Base-by-base conservation (phyloP, 2,888 invertebrate species). In the Stomorhina lunata region DNA sequence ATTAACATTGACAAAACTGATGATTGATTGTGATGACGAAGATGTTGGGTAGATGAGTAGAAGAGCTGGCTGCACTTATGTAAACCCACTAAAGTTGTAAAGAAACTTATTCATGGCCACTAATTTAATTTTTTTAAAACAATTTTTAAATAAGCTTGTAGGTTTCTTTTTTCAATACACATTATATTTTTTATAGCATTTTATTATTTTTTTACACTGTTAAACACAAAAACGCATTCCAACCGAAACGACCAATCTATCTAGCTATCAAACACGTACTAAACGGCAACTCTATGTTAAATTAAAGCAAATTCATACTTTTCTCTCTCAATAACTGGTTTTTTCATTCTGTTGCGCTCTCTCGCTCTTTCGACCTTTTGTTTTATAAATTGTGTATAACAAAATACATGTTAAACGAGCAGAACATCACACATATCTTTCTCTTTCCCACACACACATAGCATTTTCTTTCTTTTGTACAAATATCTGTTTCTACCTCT, bases 221-320 rank as follows among this genome's bases (percentile, higher is more conserved):
- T 59, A 34, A 48, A 59, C 29, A 73, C 10, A 32, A 43, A 69
- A 75, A 77, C 59, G 37, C 12, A 69, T 45, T 20, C 48, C 59
- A 59, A 81, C 22, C 75, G 77, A 48, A 53, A 63, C 79, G 57
- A 85, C 85, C 79, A 79, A 84, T 84, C 85, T 78, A 82, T 61
- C 45, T 80, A 55, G 72, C 82, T 82, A 78, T 82, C 84, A 77
- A 80, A 84, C 80, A 80, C 79, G 69, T 79, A 86, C 86, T 86
- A 83, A 72, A 80, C 76, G 80, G 76, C 84, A 82, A 85, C 83
- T 84, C 83, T 84, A 55, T 65, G 20, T 59, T 27, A 63, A 66
- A 43, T 57, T 22, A 20, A 68, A 32, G 32, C 73, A 76, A 50
- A 48, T 65, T 37, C 40, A 77, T 37, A 32, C 55, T n/a, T 1